Conservation (phyloP, 2,888 invertebrate genomes). For the Ligdia adustata region DNA sequence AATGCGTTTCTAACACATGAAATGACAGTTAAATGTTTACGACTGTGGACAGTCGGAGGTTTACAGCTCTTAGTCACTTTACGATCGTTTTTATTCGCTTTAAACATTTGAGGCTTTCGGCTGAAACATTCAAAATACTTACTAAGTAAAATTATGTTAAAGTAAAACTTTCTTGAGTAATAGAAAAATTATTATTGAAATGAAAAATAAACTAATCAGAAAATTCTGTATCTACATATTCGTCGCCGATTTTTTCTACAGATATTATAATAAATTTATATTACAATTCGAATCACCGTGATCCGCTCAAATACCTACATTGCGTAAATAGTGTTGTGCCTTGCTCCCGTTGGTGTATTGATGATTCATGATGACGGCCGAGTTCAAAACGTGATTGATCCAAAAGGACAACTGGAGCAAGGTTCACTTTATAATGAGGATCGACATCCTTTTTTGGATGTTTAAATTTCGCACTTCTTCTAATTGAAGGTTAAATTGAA, state of each 20-base stretch:
- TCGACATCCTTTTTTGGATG: slow-evolving; percentile 10
- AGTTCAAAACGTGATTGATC: slow-evolving; percentile 28
- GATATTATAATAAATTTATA: too few relatives aligned
- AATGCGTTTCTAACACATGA: slow-evolving; percentile 1
- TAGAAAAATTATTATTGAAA: too few relatives aligned
- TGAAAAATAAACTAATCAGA: too few relatives aligned
- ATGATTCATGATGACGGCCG: slow-evolving; percentile 31
- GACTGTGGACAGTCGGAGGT: slow-evolving; percentile 1
- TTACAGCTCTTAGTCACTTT: slow-evolving; percentile 15
- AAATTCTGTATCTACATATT: too few relatives aligned
- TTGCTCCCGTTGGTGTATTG: slow-evolving; percentile 31
- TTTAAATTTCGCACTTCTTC: slow-evolving; percentile 3
- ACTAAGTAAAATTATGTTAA: background rate
- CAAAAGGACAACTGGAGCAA: slow-evolving; percentile 30
- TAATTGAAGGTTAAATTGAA: slow-evolving; percentile 6
- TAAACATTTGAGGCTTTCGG: slow-evolving; percentile 22
- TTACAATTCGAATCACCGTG: slow-evolving; percentile 17
- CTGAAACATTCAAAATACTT: background rate
- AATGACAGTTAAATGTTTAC: slow-evolving; percentile 5
- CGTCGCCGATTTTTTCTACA: too few relatives aligned
- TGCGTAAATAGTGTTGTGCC: slow-evolving; percentile 36
- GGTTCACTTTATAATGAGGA: slow-evolving; percentile 10
- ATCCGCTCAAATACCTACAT: background rate
- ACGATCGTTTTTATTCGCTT: slow-evolving; percentile 9
- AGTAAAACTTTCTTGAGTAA: background rate